Evolutionary conservation across 2,113 vertebrate genomes (phyloP), one percentile per base, ranked within the genome.

Genomic region (Herpailurus yagouaroundi): DNA sequence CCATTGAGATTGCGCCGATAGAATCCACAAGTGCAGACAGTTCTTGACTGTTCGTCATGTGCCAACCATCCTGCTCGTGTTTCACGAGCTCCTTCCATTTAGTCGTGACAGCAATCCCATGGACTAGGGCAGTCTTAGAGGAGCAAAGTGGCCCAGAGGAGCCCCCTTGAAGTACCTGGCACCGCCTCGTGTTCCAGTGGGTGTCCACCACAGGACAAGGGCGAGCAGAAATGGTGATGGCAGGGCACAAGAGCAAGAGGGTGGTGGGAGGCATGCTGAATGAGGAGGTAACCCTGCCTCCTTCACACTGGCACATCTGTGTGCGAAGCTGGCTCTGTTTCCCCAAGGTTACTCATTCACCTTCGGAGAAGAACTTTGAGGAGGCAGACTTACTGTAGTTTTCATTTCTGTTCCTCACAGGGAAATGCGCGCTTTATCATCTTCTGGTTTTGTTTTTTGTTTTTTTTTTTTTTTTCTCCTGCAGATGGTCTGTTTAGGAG

Each of bases 1-100:
- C 31, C 73, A 36, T 0, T 12, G 63, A 33, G 23, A 18, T 19
- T 2, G 12, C 4, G 1, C 36, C 3, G 13, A 18, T 19, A 48
- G 13, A 21, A 57, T 15, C 13, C 13, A 5, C 12, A 69, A 10
- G 4, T 33, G 15, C 1, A 7, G 45, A 18, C 18, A 1, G 16
- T 27, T 0, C 0, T 10, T 48, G 57, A 13, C 16, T 13, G 4
- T 66, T 11, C 23, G 11, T 55, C 31, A 13, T 0, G 21, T 33
- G 1, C 41, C 36, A 16, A 1, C 0, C 0, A 5, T 27, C 18
- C 0, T 6, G 52, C 7, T 52, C 36, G 11, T 1, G 1, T 7
- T 11, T 19, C 21, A 3, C 3, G 0, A 1, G 4, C 1, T 18
- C 25, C 3, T n/a, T 91, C 3, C 12, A 3, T 1, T 50, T 27